Conservation (phyloP, 2,888 invertebrate genomes). For the Epicampocera succincta region DNA sequence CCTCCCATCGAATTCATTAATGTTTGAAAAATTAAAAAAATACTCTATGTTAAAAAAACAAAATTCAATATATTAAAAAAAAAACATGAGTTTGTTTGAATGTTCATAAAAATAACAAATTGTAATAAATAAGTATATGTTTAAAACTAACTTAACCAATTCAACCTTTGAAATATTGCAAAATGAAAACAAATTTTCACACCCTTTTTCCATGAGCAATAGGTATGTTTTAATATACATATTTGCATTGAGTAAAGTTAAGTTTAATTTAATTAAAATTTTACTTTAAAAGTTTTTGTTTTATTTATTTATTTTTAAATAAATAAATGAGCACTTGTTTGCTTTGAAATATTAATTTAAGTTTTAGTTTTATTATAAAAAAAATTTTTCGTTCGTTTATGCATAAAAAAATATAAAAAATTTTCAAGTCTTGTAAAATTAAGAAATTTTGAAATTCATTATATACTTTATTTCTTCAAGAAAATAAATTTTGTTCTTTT, state of each 20-base stretch:
- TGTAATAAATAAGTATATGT: slow-evolving; percentile 32
- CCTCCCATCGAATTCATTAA: slow-evolving; percentile 31
- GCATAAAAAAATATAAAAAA: slow-evolving; percentile 34
- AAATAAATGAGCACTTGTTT: slow-evolving; percentile 57
- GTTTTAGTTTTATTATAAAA: slow-evolving; percentile 40
- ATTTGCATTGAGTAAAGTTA: slow-evolving; percentile 6
- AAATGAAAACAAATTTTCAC: slow-evolving; percentile 39
- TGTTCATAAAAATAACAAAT: slow-evolving; percentile 36
- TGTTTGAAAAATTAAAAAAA: slow-evolving; percentile 15
- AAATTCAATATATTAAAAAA: slow-evolving; percentile 52
- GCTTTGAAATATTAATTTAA: slow-evolving; percentile 39
- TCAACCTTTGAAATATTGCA: slow-evolving; percentile 67
- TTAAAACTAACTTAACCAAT: slow-evolving; percentile 57
- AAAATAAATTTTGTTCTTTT: slow-evolving; percentile 44
- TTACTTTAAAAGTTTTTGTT: slow-evolving; percentile 20
- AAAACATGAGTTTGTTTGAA: slow-evolving; percentile 46
- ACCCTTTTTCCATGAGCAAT: slow-evolving; percentile 58
- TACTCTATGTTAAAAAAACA: slow-evolving; percentile 38
- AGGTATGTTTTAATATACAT: slow-evolving; percentile 15
- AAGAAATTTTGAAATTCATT: slow-evolving; percentile 49
- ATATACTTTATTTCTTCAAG: slow-evolving; percentile 61
- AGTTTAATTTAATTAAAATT: not conserved
- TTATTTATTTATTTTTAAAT: slow-evolving; percentile 28
- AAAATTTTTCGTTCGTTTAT: slow-evolving; percentile 61
- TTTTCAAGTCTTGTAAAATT: slow-evolving; percentile 38